Evolutionary conservation across 1,140 invertebrate genomes (phyloP), one percentile per base, ranked within the genome.

Genomic region (Calosoma granatense): DNA sequence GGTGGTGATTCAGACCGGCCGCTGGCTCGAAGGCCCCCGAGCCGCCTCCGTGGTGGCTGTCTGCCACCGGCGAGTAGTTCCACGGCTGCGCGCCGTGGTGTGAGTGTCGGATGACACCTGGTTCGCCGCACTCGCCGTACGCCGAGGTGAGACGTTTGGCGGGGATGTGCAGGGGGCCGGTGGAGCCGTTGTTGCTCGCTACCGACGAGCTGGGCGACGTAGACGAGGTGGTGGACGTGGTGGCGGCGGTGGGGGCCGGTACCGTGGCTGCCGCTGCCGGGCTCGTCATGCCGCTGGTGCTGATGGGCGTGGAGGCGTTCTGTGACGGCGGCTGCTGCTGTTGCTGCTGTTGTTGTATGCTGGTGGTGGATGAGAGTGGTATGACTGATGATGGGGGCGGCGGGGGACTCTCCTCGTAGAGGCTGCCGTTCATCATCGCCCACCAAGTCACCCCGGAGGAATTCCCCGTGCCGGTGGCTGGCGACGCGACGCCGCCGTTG

Each of bases 401-500:
- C 65, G 83, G 82, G 67, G 82, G 83, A 73, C 81, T 81, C 73
- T 87, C 84, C 72, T 86, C 85, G 79, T 88, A 86, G 53, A 81
- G 71, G 67, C 77, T 75, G 57, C 82, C 84, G 82, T 87, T 88
- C 86, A 88, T 88, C 85, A 88, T 88, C 67, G 76, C 77, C 81
- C 76, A 72, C 81, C 85, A 87, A 76, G 81, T 81, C 77, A 85
- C 81, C 81, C 84, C 84, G 83, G 84, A 77, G 78, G 80, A 76
- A 78, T 80, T 76, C 78, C 82, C 83, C 80, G 83, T 80, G 81
- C 81, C 83, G 80, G 83, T 81, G 76, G 83, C 82, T 84, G 84
- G 78, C 74, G 82, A 83, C 79, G 81, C 82, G 76, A 81, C 80
- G 75, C 81, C 79, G 73, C 41, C 41, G 15, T 47, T 47, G 6